Conservation (phyloP, 2,888 invertebrate species). For the Caenorhabditis angaria region DNA sequence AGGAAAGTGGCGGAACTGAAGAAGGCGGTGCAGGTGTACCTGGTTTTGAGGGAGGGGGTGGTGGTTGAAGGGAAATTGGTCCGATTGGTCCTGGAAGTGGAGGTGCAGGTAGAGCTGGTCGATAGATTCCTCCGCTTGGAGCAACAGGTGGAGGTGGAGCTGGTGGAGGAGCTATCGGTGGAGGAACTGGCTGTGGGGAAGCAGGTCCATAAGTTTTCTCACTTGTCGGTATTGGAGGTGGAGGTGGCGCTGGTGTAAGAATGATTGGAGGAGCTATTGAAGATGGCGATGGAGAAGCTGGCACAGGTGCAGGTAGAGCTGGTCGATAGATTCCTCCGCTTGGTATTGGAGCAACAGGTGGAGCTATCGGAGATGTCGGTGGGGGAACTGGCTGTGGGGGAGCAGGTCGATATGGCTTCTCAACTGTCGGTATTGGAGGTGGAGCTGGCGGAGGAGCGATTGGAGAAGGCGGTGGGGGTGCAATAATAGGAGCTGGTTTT, state of each 20-base stretch:
- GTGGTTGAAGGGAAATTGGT: background rate
- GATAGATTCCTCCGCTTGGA: background rate
- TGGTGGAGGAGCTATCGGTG: no score
- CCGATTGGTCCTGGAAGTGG: background rate
- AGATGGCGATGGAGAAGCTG: background rate
- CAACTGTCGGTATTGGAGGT: background rate
- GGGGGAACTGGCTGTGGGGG: constrained; percentile 9
- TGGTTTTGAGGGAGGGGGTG: background rate
- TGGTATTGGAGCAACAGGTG: constrained; percentile 7
- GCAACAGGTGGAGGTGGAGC: no score
- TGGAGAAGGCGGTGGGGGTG: background rate
- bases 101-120: background rate
- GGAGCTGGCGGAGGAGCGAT: constrained; percentile 7
- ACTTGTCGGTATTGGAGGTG: constrained; percentile 6
- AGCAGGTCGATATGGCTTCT: background rate
- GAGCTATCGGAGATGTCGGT: constrained; percentile 6
- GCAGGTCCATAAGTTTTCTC: background rate
- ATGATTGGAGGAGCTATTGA: background rate
- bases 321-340: background rate
- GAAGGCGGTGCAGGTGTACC: background rate
- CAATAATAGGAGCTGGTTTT: no score
- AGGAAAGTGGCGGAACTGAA: constrained; percentile 7
- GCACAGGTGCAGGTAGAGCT: background rate
- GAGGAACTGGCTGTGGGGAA: no score
- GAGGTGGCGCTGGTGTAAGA: constrained; percentile 3